These are phyloP conservation scores for Sebastes nivosus DNA, from an alignment of 2,797 vertebrate species.

Conservation along the genomic window DNA sequence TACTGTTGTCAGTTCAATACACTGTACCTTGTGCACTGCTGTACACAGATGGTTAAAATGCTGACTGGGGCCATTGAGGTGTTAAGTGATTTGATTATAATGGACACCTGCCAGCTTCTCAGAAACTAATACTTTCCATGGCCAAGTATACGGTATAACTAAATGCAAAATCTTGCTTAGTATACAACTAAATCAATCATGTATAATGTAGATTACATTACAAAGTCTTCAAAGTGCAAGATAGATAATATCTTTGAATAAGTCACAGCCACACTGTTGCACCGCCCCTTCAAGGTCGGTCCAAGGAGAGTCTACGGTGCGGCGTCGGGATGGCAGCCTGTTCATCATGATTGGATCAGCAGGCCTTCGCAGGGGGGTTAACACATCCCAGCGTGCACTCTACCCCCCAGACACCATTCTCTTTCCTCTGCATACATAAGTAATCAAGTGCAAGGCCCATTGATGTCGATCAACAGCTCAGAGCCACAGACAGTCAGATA, in stretches of 20 bases:
- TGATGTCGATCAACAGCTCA: slow-evolving; percentile 65
- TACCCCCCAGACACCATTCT: slow-evolving; percentile 64
- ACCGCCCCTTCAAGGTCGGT: slow-evolving; percentile 49
- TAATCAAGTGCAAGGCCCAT: slow-evolving; percentile 68
- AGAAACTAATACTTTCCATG: neutral
- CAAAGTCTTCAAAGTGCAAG: slow-evolving; percentile 13
- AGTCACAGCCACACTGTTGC: neutral
- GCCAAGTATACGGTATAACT: neutral
- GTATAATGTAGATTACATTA: slow-evolving; percentile 29
- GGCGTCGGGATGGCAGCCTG: slow-evolving; percentile 39
- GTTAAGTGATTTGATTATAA: slow-evolving; percentile 23
- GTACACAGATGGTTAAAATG: neutral
- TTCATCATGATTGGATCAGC: slow-evolving; percentile 69
- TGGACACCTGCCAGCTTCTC: slow-evolving; percentile 13
- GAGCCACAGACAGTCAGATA: slow-evolving; percentile 45
- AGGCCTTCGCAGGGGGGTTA: slow-evolving; percentile 69
- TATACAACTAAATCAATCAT: slow-evolving; percentile 29
- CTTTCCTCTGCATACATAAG: slow-evolving; percentile 73
- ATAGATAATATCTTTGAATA: slow-evolving; percentile 25
- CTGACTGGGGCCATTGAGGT: neutral
- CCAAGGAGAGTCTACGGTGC: slow-evolving; percentile 44
- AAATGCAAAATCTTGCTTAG: slow-evolving; percentile 28
- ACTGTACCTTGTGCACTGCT: neutral
- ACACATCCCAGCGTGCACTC: slow-evolving; percentile 70
- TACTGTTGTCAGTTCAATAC: neutral